Evolutionary conservation across 2,113 vertebrate genomes (phyloP), one percentile per base, ranked within the genome.

Genomic region (Protomyctophum bolini): DNA sequence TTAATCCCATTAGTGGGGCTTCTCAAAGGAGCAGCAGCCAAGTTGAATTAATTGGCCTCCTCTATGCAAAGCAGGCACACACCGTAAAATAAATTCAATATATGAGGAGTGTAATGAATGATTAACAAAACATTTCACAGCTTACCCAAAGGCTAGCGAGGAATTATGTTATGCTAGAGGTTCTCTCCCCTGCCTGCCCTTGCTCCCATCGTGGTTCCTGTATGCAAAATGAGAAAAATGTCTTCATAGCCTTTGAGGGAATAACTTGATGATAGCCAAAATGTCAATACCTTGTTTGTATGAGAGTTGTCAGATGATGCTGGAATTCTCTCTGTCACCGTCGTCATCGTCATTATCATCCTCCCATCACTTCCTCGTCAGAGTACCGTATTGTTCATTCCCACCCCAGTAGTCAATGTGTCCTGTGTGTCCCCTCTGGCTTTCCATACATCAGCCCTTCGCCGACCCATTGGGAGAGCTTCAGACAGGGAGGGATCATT

Each of bases 11-110:
- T 21, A 21, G 21, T 21, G 21, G 21, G 21, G 84, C 67, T 58
- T 72, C 83, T 89, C 87, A 63, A 75, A 90, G 79, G 75, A 58
- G 84, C 72, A 73, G 77, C 66, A 81, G 88, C 86, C 89, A 82
- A 85, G 74, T 84, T 86, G 89, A 85, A 93, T 92, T 93, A 91
- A 94, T 93, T 89, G 90, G 82, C 76, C 83, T 79, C 58, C 69
- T 69, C 86, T 86, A 92, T 91, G 91, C 89, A 93, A 92, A 90
- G 88, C 83, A 79, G 83, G 76, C 76, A 80, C 66, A 65, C 88
- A 21, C 21, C 21, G 84, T 80, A 90, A 82, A 86, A 85, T 80
- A 58, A 90, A 90, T 86, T 88, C 91, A 89, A 92, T 92, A 21
- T 21, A 88, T 58, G 14, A 68, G 75, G 66, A 86, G 70, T 63